Evolutionary conservation across 2,888 invertebrate genomes (phyloP).

Genomic region (Nebria salina): DNA sequence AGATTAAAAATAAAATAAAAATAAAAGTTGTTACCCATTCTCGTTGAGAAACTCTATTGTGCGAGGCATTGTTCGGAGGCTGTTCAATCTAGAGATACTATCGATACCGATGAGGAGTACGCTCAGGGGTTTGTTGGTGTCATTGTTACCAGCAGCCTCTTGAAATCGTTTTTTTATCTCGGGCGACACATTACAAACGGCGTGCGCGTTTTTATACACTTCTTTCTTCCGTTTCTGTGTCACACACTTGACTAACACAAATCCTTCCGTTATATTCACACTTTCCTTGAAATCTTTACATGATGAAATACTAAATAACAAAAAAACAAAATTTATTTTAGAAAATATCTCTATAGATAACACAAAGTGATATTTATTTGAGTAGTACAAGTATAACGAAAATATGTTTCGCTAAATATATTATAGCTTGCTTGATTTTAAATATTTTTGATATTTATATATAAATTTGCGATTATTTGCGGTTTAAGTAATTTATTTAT

Average conservation of each 20-base stretch:
- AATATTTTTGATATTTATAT: too few relatives aligned
- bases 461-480: neutral
- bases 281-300: constrained; percentile 64
- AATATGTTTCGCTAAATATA: too few relatives aligned
- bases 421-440: too few relatives aligned
- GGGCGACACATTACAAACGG: constrained; percentile 61
- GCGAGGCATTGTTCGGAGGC: constrained; percentile 78
- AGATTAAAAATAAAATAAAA: neutral
- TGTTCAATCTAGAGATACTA: constrained; percentile 82
- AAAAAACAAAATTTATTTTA: constrained; percentile 48
- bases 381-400: too few relatives aligned
- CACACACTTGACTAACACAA: constrained; percentile 66
- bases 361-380: too few relatives aligned
- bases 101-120: constrained; percentile 86
- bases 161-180: constrained; percentile 51
- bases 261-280: constrained; percentile 61
- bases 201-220: constrained; percentile 68
- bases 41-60: constrained; percentile 74
- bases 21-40: constrained; percentile 60
- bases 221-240: constrained; percentile 53
- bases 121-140: constrained; percentile 64
- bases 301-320: constrained; percentile 58
- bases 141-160: constrained; percentile 48
- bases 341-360: neutral
- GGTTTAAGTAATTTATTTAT: neutral